Evolutionary conservation across 2,888 invertebrate species (phyloP).

Genomic region (Melanophora roralis): DNA sequence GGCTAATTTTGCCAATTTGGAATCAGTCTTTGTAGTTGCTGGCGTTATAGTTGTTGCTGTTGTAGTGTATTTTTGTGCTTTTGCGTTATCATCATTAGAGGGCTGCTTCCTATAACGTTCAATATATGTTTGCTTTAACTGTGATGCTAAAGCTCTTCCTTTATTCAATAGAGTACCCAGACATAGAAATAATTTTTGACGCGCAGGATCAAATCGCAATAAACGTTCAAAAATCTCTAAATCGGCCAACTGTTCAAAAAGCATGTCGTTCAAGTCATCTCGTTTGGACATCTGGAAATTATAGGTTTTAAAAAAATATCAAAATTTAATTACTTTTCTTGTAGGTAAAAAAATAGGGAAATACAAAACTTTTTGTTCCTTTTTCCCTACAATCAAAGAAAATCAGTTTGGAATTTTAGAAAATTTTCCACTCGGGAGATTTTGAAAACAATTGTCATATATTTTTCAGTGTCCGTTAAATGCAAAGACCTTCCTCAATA

Average conservation of each 20-base stretch:
- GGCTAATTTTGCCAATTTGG: constrained; percentile 50
- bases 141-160: constrained; percentile 70
- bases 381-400: too few species aligned
- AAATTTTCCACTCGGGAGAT: too few species aligned
- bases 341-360: too few species aligned
- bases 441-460: too few species aligned
- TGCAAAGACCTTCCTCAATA: constrained; percentile 15
- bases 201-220: constrained; percentile 72
- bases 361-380: too few species aligned
- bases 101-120: constrained; percentile 66
- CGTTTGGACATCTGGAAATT: constrained; percentile 72
- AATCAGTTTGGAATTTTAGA: neutral
- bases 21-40: constrained; percentile 51
- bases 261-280: constrained; percentile 71
- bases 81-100: neutral
- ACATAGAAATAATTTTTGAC: constrained; percentile 74
- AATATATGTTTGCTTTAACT: constrained; percentile 69
- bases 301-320: neutral
- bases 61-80: constrained; percentile 27
- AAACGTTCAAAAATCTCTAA: constrained; percentile 73
- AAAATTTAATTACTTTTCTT: too few species aligned
- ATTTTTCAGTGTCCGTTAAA: neutral
- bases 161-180: constrained; percentile 71
- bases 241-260: constrained; percentile 74
- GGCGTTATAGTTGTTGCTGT: constrained; percentile 2